These are phyloP conservation scores for Chaenocephalus aceratus DNA, from an alignment of 2,113 vertebrate species.

Conservation along the genomic window DNA sequence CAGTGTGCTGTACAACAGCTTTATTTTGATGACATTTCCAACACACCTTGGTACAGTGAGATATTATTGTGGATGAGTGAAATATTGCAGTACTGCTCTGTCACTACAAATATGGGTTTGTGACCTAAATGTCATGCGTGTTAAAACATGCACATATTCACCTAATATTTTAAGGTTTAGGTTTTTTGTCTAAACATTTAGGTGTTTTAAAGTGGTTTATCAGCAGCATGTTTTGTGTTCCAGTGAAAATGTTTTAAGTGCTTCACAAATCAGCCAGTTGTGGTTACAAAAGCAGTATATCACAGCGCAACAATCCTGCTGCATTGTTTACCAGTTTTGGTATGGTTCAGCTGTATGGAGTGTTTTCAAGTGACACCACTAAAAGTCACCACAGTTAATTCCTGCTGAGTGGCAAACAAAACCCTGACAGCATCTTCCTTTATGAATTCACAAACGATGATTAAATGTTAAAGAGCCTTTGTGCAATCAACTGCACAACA, in stretches of 20 bases:
- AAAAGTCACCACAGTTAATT: not conserved
- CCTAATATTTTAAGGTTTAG: not conserved
- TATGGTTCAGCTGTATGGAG: not conserved
- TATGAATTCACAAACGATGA: not conserved
- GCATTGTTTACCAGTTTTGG: not conserved
- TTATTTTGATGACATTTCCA: not conserved
- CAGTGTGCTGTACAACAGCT: not conserved
- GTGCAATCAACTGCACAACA: not conserved
- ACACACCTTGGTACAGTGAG: not conserved
- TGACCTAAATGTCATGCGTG: not conserved
- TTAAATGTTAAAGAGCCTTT: not conserved
- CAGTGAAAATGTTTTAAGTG: not conserved
- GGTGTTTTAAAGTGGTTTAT: not conserved
- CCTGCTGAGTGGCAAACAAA: not conserved
- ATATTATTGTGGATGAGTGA: not conserved
- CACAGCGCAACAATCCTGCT: not conserved
- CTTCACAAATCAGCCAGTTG: not conserved
- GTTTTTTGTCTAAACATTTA: not conserved
- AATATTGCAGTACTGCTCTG: not conserved
- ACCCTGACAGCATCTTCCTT: slow-evolving; percentile 1
- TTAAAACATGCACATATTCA: not conserved
- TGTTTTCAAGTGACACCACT: not conserved
- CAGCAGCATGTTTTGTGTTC: not conserved
- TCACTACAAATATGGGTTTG: fast-evolving
- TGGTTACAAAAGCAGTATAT: not conserved